These are phyloP conservation scores for Numida meleagris DNA, from an alignment of 2,113 vertebrate species.

Conservation along the genomic window DNA sequence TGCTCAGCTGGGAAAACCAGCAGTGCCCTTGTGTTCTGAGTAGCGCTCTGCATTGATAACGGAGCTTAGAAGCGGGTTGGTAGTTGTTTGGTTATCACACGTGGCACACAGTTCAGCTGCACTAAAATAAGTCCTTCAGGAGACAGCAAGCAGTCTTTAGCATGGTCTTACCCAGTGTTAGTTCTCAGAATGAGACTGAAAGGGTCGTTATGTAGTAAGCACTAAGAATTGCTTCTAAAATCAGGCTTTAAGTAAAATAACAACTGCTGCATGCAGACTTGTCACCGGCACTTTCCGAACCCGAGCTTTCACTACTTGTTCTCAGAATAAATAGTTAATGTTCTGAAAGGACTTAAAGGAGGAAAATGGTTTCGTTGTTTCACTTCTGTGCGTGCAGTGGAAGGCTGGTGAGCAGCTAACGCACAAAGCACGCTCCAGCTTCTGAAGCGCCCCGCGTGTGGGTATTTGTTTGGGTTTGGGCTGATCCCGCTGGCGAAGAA, in stretches of 20 bases:
- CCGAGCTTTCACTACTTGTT: not conserved
- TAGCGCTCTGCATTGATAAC: not conserved
- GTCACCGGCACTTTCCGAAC: not conserved
- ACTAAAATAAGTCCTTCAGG: not conserved
- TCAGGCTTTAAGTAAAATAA: not conserved
- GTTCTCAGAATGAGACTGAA: not conserved
- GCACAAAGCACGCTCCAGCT: not conserved
- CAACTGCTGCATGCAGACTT: not conserved
- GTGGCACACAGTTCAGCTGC: rapidly evolving
- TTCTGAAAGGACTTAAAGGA: not conserved
- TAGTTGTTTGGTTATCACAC: not conserved
- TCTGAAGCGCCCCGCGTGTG: not conserved
- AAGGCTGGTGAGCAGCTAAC: not conserved
- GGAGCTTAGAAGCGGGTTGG: not conserved
- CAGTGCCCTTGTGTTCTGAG: not conserved
- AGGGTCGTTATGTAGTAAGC: not conserved
- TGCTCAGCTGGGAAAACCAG: not conserved
- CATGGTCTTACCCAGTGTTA: not conserved
- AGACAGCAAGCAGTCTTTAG: not conserved
- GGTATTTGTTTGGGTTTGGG: not conserved
- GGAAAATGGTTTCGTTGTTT: not conserved
- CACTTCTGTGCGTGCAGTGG: rapidly evolving
- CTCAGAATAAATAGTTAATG: not conserved
- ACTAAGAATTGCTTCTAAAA: not conserved
- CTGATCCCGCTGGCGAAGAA: not conserved